phyloP scores from a whole-genome alignment of 2,888 invertebrate species.

The Eucera pruinosa region DNA sequence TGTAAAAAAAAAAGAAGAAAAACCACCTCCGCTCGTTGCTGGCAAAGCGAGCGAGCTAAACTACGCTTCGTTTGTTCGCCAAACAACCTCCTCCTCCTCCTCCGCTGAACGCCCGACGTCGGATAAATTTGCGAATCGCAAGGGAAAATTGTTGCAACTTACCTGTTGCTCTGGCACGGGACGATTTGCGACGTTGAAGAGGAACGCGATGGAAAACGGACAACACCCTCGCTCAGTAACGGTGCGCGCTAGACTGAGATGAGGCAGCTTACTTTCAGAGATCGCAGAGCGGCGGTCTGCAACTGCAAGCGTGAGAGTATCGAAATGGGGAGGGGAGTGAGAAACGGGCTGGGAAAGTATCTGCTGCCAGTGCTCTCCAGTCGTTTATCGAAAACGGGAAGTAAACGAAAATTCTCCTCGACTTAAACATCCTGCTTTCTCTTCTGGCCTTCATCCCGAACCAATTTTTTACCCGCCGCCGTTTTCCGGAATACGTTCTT shows the following conservation, averaged over 20 bases:
- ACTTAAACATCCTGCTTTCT: slow-evolving; percentile 12
- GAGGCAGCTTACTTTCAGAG: slow-evolving; percentile 21
- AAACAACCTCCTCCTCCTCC: too few relatives aligned
- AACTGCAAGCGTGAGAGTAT: slow-evolving; percentile 58
- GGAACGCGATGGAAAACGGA: not conserved
- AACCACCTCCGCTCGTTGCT: not conserved
- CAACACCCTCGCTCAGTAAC: slow-evolving; percentile 61
- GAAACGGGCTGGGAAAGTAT: slow-evolving; percentile 37
- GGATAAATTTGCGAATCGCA: too few relatives aligned
- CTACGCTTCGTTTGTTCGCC: too few relatives aligned
- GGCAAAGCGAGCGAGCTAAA: not conserved
- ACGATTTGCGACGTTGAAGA: not conserved
- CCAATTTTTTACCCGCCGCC: too few relatives aligned
- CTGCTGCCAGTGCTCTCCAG: not conserved
- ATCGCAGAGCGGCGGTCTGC: slow-evolving; percentile 32
- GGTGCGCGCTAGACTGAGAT: slow-evolving; percentile 70
- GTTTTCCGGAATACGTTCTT: not conserved
- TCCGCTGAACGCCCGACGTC: too few relatives aligned
- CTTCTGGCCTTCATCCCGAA: not conserved
- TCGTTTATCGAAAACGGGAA: slow-evolving; percentile 36
- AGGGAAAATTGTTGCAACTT: slow-evolving; percentile 7
- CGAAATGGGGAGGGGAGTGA: slow-evolving; percentile 3
- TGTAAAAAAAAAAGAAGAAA: not conserved
- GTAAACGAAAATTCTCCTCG: slow-evolving; percentile 36
- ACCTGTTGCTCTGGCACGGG: slow-evolving; percentile 39